A percentile compares a stretch with the other conserved stretches of the same genome.
Evolutionary conservation across 2,113 vertebrate genomes (phyloP).

Genomic region (Pelvicachromis taeniatus): DNA sequence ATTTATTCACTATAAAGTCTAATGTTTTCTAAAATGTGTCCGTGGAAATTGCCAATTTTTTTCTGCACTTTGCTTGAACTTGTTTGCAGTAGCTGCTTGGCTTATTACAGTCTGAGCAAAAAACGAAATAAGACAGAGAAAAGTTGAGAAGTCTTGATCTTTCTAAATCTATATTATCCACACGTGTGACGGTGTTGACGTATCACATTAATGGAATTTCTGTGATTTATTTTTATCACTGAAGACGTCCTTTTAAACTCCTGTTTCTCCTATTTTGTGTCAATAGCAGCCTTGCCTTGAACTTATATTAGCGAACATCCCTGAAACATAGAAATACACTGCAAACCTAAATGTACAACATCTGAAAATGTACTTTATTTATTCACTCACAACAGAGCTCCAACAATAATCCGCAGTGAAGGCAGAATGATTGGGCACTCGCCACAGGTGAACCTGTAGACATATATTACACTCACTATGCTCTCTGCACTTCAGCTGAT

Average conservation of each 20-base stretch:
- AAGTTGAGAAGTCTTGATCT: background rate
- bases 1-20: background rate
- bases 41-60: rapidly evolving
- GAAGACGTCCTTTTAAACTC: background rate
- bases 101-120: background rate
- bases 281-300: background rate
- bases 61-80: background rate
- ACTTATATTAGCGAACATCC: background rate
- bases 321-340: background rate
- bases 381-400: background rate
- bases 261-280: background rate
- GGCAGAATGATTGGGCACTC: conserved; percentile 9
- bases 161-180: background rate
- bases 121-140: background rate
- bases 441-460: conserved; percentile 8
- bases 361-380: background rate
- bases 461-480: conserved; percentile 29
- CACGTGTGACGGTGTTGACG: background rate
- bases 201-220: background rate
- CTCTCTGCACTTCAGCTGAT: conserved; percentile 25
- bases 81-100: background rate
- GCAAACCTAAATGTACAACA: background rate
- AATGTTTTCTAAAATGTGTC: background rate
- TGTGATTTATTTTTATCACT: background rate
- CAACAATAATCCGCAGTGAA: background rate